Base-by-base conservation (phyloP, 2,797 vertebrate species). In the Sandelia bainsii region DNA sequence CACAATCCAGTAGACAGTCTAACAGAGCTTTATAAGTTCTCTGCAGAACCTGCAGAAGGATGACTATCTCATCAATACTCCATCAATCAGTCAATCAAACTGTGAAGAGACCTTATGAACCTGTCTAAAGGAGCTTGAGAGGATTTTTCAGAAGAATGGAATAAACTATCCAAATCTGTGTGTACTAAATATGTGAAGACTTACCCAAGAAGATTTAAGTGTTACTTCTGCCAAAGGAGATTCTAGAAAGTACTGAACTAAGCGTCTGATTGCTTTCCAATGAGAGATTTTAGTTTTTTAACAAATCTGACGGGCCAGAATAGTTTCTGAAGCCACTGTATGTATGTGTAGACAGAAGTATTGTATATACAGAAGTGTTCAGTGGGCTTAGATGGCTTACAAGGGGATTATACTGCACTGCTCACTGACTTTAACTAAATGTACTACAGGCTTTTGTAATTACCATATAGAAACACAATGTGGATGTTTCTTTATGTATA, bases 331-430 rank as follows among this genome's bases (percentile, higher is more conserved):
- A 49, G n/a, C 14, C 46, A 12, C 10, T 22, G 11, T 27, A 34
- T 75, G 54, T 60, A 64, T 29, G 25, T 23, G 61, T 66, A 16
- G 13, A 17, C 6, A 17, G 14, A 17, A 42, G 13, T 17, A 39
- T 58, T 22, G n/a, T 44, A 51, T 29, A 49, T 62, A 51, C 62
- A 40, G 13, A 19, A 22, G 20, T 19, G 14, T 72, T 69, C 23
- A 17, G 37, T 69, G 34, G 59, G 27, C 62, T 82, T 51, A 60
- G 73, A 80, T 82, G 70, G 74, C 87, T 89, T 82, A 77, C 72
- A 72, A 67, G 37, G 60, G 19, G 61, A 77, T 75, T 84, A 81
- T 34, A 16, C 58, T 77, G 60, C 25, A 16, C 64, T 77, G 60
- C 69, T 83, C 72, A 13, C 51, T 83, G 81, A 70, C 22, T 86